Evolutionary conservation across 2,113 vertebrate species (phyloP).

Genomic region (Oncorhynchus kisutch): DNA sequence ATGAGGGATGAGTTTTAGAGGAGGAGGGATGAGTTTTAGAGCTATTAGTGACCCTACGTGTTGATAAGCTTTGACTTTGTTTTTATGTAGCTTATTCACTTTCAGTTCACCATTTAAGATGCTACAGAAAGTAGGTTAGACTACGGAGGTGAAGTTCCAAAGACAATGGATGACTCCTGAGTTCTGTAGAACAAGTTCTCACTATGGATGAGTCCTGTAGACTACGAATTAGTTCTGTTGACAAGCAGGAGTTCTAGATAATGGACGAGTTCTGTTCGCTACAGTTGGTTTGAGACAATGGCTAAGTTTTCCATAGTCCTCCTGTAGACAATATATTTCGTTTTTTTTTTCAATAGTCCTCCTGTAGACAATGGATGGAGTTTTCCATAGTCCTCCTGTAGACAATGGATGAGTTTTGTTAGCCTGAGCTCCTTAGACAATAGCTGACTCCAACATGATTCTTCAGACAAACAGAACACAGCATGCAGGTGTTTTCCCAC

Average conservation of each 20-base stretch:
- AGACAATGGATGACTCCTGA: constrained; percentile 31
- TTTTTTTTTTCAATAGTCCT: too few species aligned
- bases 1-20: too few species aligned
- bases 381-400: not conserved
- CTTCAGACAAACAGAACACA: constrained; percentile 48
- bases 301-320: not conserved
- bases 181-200: too few species aligned
- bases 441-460: constrained; percentile 56
- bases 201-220: too few species aligned
- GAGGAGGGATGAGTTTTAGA: not conserved
- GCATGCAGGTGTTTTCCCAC: constrained; percentile 62
- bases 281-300: too few species aligned
- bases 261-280: too few species aligned
- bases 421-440: constrained; percentile 1
- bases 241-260: too few species aligned
- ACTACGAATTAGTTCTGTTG: too few species aligned
- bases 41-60: not conserved
- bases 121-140: not conserved
- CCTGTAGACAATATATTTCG: not conserved
- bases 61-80: not conserved
- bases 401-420: not conserved
- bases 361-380: too few species aligned
- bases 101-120: too few species aligned
- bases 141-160: not conserved
- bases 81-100: not conserved